A percentile compares a stretch with the other conserved stretches of the same genome.
Evolutionary conservation across 2,888 invertebrate species (phyloP).

Genomic region (Phengaris arion): DNA sequence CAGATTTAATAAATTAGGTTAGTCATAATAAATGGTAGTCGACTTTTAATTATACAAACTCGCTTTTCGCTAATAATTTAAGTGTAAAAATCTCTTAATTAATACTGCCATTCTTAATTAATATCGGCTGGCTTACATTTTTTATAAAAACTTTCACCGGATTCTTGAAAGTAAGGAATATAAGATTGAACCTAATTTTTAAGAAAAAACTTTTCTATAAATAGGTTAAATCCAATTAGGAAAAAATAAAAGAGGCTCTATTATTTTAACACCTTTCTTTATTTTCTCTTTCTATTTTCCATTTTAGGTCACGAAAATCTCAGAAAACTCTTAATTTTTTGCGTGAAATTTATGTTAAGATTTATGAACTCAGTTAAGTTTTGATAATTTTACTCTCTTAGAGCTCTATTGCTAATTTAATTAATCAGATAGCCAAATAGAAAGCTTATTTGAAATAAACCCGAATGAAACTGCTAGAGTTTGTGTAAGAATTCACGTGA

Average conservation of each 20-base stretch:
- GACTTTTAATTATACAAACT: not conserved
- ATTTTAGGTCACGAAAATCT: too few relatives aligned
- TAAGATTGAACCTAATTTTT: not conserved
- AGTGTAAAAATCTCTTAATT: slow-evolving; percentile 7
- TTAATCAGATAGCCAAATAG: too few relatives aligned
- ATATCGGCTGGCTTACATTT: not conserved
- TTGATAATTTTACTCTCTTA: too few relatives aligned
- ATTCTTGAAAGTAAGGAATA: not conserved
- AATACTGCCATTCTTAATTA: slow-evolving; percentile 5
- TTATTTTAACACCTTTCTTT: too few relatives aligned
- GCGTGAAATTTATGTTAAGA: too few relatives aligned
- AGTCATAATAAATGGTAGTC: not conserved
- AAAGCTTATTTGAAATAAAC: not conserved
- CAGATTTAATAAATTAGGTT: not conserved
- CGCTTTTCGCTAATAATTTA: not conserved
- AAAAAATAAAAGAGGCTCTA: too few relatives aligned
- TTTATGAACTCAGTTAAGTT: too few relatives aligned
- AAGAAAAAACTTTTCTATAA: not conserved
- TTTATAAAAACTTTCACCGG: not conserved
- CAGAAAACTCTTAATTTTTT: too few relatives aligned
- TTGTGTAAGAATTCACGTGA: not conserved
- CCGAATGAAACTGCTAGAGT: not conserved
- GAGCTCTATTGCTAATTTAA: too few relatives aligned
- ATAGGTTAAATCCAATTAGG: too few relatives aligned
- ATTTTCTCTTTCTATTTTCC: too few relatives aligned